phyloP scores from a whole-genome alignment of 2,113 vertebrate species.

The Neotoma lepida region DNA sequence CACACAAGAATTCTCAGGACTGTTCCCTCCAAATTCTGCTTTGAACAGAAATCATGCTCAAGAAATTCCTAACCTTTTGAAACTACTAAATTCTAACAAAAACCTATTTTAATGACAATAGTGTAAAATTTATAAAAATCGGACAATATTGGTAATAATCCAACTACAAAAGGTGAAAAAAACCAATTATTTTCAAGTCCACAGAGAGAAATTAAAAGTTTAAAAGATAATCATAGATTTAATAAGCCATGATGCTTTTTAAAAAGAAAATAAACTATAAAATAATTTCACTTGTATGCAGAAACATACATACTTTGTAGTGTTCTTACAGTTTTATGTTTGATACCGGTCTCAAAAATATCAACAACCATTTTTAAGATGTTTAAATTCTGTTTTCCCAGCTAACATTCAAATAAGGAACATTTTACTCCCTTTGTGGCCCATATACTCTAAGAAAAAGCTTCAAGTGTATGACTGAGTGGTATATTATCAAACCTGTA shows the following conservation, averaged over 20 bases:
- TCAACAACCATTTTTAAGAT: conserved; percentile 18
- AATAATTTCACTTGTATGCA: not conserved
- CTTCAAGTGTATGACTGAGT: not conserved
- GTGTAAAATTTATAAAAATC: not conserved
- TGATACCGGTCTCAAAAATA: not conserved
- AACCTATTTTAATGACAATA: not conserved
- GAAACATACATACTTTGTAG: not conserved
- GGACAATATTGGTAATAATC: not conserved
- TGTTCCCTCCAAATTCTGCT: conserved; percentile 8
- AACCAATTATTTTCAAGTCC: not conserved
- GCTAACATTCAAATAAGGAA: not conserved
- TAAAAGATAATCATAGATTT: not conserved
- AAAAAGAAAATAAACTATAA: conserved; percentile 5
- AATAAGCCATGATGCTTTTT: not conserved
- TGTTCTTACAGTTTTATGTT: not conserved
- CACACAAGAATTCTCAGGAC: not conserved
- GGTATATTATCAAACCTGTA: not conserved
- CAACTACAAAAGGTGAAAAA: not conserved
- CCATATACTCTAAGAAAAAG: not conserved
- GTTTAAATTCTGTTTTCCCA: conserved; percentile 9
- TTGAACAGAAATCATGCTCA: not conserved
- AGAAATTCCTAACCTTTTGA: not conserved
- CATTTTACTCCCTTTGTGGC: not conserved
- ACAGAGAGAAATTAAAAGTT: not conserved
- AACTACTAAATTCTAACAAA: conserved; percentile 16